Evolutionary conservation across 2,113 vertebrate species (phyloP).

Genomic region (Gnathonemus longibarbis): DNA sequence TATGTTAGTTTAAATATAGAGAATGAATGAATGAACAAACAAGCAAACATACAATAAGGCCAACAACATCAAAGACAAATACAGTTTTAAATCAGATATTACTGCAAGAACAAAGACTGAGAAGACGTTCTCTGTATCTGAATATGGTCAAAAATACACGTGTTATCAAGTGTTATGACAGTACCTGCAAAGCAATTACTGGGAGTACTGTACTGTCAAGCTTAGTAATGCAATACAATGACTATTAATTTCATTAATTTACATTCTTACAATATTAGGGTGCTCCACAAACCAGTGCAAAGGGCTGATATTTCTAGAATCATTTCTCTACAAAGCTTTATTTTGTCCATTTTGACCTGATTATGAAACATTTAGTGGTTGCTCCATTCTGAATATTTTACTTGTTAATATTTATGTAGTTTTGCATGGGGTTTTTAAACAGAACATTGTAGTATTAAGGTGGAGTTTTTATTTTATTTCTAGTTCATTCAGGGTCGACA

Average conservation of each 20-base stretch:
- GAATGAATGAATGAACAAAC: neutral
- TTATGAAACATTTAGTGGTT: neutral
- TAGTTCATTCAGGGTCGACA: no score
- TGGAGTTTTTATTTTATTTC: no score
- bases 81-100: neutral
- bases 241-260: neutral
- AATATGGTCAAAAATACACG: neutral
- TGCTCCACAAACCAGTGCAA: neutral
- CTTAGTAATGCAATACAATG: neutral
- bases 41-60: neutral
- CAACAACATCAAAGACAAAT: neutral
- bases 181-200: neutral
- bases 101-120: neutral
- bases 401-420: neutral
- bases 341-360: neutral
- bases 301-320: neutral
- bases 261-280: neutral
- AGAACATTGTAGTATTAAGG: neutral
- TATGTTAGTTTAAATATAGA: neutral
- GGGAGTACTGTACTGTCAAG: neutral
- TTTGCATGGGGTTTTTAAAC: neutral
- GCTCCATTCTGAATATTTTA: neutral
- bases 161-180: neutral
- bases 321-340: neutral
- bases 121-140: neutral